These are phyloP conservation scores for Creontiades dilutus DNA, from an alignment of 2,888 invertebrate genomes.

Conservation along the genomic window DNA sequence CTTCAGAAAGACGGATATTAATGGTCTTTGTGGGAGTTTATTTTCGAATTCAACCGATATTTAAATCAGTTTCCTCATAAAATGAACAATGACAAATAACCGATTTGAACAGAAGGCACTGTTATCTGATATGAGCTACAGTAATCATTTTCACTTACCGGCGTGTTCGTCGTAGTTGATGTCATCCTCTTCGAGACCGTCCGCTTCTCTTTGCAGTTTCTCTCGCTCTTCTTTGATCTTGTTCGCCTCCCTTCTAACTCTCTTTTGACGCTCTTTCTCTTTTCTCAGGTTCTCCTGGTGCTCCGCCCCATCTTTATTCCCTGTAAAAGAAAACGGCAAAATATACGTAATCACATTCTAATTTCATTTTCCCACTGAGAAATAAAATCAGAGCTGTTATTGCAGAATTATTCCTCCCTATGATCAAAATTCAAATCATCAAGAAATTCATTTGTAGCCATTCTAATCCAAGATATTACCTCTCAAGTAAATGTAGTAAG, in stretches of 20 bases:
- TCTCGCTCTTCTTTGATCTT: slow-evolving; percentile 12
- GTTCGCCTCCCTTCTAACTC: not conserved
- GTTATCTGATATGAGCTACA: not conserved
- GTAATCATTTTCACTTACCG: not conserved
- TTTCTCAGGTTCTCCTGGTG: not conserved
- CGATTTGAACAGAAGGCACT: too few relatives aligned
- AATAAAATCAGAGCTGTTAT: too few relatives aligned
- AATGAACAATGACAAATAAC: too few relatives aligned
- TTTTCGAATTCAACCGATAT: too few relatives aligned
- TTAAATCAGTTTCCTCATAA: too few relatives aligned
- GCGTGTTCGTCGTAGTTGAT: not conserved
- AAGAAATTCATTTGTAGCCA: too few relatives aligned
- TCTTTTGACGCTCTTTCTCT: not conserved
- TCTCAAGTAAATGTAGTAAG: too few relatives aligned
- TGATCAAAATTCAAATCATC: too few relatives aligned
- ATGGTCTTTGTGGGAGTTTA: too few relatives aligned
- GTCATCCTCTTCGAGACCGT: not conserved
- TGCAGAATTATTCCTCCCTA: too few relatives aligned
- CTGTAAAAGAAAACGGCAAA: not conserved
- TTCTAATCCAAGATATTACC: too few relatives aligned
- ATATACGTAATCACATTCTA: not conserved
- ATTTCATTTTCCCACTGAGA: not conserved
- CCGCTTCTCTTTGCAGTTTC: not conserved
- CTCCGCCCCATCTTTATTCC: not conserved
- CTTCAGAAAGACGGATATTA: too few relatives aligned